A percentile compares a stretch with the other conserved stretches of the same genome.
Conservation (phyloP, 2,113 vertebrate genomes). For the Aldabrachelys gigantea region DNA sequence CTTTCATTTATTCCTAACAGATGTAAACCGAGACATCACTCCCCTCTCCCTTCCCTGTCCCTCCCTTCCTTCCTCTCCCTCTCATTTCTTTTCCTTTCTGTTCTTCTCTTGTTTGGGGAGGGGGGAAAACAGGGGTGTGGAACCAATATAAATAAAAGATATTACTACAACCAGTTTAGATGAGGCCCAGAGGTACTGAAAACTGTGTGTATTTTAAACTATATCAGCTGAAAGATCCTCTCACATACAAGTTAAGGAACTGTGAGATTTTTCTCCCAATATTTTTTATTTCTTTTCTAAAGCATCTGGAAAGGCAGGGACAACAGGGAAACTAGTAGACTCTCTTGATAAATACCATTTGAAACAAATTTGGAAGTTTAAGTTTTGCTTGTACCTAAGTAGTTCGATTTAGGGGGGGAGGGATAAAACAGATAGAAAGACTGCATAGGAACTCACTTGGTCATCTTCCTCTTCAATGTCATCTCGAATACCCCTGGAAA, state of each 20-base stretch:
- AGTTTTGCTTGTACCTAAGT: conserved; percentile 50
- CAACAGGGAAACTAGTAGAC: conserved; percentile 43
- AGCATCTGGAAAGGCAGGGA: conserved; percentile 36
- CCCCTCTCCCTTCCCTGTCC: not conserved
- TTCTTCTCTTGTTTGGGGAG: not conserved
- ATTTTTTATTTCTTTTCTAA: conserved; percentile 37
- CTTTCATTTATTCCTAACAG: not conserved
- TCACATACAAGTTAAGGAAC: not conserved
- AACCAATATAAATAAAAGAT: not conserved
- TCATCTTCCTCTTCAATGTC: conserved; percentile 99
- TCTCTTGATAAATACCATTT: not conserved
- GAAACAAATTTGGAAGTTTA: no score
- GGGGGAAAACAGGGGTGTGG: not conserved
- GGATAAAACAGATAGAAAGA: conserved; percentile 85
- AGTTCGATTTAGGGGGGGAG: conserved; percentile 17
- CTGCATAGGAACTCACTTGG: conserved; percentile 97
- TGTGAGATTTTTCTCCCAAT: not conserved
- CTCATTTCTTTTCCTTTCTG: not conserved
- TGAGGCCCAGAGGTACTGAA: conserved; percentile 10
- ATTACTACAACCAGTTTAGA: conserved; percentile 21
- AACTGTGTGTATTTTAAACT: conserved; percentile 17
- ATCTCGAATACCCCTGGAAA: conserved; percentile 99
- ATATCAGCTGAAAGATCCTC: conserved; percentile 4
- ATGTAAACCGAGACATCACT: not conserved
- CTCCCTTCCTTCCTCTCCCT: not conserved